Conservation (phyloP, 1,140 invertebrate species). For the Drosophila burlai region DNA sequence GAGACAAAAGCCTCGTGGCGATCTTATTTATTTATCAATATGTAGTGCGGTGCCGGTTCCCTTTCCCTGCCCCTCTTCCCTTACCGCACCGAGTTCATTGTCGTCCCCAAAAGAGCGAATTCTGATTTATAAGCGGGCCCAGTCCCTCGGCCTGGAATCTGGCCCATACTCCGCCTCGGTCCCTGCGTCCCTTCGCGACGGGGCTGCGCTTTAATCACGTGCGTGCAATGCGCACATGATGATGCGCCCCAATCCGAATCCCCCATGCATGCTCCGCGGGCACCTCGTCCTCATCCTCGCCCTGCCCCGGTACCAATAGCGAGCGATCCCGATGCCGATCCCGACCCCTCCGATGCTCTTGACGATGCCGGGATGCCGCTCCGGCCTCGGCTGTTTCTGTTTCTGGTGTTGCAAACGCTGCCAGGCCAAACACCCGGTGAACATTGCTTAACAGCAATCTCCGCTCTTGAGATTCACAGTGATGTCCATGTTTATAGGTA, state of each 20-base stretch:
- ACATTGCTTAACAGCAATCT: slow-evolving; percentile 63
- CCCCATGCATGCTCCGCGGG: slow-evolving; percentile 27
- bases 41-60: slow-evolving; percentile 55
- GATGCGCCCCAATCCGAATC: slow-evolving; percentile 66
- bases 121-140: slow-evolving; percentile 77
- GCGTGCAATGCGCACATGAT: slow-evolving; percentile 80
- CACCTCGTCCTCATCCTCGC: background rate
- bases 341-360: slow-evolving; percentile 45
- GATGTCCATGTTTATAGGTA: background rate
- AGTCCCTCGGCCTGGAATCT: slow-evolving; percentile 13
- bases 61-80: background rate
- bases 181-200: slow-evolving; percentile 50
- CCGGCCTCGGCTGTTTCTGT: slow-evolving; percentile 21
- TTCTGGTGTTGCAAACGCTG: slow-evolving; percentile 74
- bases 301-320: slow-evolving; percentile 1
- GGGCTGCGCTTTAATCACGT: slow-evolving; percentile 82
- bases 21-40: slow-evolving; percentile 83
- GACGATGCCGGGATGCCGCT: slow-evolving; percentile 59
- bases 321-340: slow-evolving; percentile 21
- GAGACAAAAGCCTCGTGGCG: slow-evolving; percentile 74
- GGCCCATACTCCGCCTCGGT: background rate
- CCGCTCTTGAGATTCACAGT: slow-evolving; percentile 42
- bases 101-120: slow-evolving; percentile 73
- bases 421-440: slow-evolving; percentile 74
- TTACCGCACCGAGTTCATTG: slow-evolving; percentile 61